phyloP scores from a whole-genome alignment of 2,797 vertebrate genomes.

The Monodelphis domestica region DNA sequence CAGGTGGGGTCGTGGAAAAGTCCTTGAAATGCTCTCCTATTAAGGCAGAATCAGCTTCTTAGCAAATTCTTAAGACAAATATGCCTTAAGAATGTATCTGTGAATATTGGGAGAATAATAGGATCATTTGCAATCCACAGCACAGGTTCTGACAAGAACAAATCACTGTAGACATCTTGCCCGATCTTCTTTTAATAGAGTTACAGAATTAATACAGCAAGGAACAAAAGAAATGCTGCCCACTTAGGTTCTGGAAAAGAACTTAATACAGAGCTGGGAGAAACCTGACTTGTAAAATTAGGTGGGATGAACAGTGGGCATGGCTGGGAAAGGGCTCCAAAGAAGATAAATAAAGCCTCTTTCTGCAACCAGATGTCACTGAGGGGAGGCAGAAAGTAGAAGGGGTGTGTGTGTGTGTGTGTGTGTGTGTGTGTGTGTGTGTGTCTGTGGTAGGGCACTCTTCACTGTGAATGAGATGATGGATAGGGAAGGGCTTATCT shows the following conservation, averaged over 20 bases:
- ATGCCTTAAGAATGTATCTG: neutral
- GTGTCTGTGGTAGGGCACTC: no score
- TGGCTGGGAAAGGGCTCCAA: conserved; percentile 27
- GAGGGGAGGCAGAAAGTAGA: conserved; percentile 31
- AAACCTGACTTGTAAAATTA: conserved; percentile 50
- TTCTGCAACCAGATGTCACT: neutral
- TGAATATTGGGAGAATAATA: conserved; percentile 12
- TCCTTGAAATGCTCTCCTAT: neutral
- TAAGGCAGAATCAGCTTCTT: neutral
- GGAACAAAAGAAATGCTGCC: conserved; percentile 17
- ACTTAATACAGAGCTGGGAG: conserved; percentile 34
- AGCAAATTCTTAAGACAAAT: neutral
- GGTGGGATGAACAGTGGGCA: conserved; percentile 14
- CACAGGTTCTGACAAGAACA: conserved; percentile 25
- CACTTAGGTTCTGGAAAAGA: conserved; percentile 5
- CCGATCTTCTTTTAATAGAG: conserved; percentile 19
- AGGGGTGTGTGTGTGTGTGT: neutral
- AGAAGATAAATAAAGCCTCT: conserved; percentile 52
- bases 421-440: no score
- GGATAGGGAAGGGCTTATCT: neutral
- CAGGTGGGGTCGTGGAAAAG: neutral
- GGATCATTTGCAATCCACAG: neutral
- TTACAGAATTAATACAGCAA: conserved; percentile 43
- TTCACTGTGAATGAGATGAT: neutral
- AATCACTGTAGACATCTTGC: conserved; percentile 15